Evolutionary conservation across 2,113 vertebrate species (phyloP).

Genomic region (Phaethon lepturus): DNA sequence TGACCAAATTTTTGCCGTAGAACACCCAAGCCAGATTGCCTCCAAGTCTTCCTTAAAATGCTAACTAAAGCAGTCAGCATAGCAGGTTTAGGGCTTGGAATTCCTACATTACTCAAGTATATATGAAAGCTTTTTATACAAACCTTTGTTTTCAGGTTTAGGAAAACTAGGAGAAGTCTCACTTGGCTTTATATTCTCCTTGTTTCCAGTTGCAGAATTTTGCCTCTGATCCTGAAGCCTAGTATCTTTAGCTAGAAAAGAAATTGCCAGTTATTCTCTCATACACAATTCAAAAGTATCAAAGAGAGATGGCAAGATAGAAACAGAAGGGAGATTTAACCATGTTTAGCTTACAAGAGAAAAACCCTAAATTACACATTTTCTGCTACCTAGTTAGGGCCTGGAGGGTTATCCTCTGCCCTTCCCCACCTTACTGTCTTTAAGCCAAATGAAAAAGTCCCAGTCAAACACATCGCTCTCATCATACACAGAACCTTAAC

Average conservation of each 20-base stretch:
- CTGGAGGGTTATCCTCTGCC: not conserved
- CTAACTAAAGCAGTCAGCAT: not conserved
- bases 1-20: not conserved
- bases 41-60: not conserved
- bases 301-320: not conserved
- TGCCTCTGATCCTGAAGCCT: constrained; percentile 93
- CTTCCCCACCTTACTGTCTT: not conserved
- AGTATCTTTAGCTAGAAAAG: constrained; percentile 89
- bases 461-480: not conserved
- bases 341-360: not conserved
- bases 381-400: not conserved
- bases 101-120: not conserved
- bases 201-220: constrained; percentile 89
- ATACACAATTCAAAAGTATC: not conserved
- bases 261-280: constrained; percentile 23
- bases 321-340: not conserved
- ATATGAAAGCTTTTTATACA: constrained; percentile 18
- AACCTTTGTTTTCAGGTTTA: constrained; percentile 94
- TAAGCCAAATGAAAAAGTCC: not conserved
- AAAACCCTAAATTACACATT: not conserved
- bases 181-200: constrained; percentile 90
- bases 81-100: not conserved
- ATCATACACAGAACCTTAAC: not conserved
- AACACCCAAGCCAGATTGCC: not conserved
- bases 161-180: constrained; percentile 87